phyloP scores from a whole-genome alignment of 2,797 vertebrate genomes.

The Sebastes taczanowskii region DNA sequence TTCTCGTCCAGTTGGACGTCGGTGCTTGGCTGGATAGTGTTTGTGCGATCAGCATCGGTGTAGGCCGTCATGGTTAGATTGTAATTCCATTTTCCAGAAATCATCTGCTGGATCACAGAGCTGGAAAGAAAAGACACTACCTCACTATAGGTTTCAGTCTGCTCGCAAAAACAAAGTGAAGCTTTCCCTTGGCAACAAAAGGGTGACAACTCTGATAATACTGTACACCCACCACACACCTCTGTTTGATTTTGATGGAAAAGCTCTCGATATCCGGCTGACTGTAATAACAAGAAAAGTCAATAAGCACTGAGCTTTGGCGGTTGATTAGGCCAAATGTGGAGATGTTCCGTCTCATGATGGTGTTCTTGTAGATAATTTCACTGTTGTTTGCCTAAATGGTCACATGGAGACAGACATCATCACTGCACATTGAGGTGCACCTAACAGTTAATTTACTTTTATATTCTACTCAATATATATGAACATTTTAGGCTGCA shows the following conservation, averaged over 20 bases:
- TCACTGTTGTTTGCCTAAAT: constrained; percentile 37
- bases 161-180: not conserved
- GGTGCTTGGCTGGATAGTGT: not conserved
- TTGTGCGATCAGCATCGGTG: not conserved
- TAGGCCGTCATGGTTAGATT: constrained; percentile 47
- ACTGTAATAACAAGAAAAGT: constrained; percentile 49
- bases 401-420: not conserved
- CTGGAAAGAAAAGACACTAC: constrained; percentile 17
- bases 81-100: constrained; percentile 46
- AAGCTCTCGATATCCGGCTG: constrained; percentile 19
- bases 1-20: constrained; percentile 20
- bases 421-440: not conserved
- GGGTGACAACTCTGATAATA: not conserved
- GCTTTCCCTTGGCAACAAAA: not conserved
- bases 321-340: constrained; percentile 8
- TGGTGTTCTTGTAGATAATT: constrained; percentile 51
- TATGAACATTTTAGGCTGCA: not conserved
- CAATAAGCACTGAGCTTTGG: constrained; percentile 8
- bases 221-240: constrained; percentile 5
- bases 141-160: not conserved
- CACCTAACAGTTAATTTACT: not conserved
- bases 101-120: constrained; percentile 23
- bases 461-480: not conserved
- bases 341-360: constrained; percentile 25
- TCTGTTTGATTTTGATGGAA: constrained; percentile 35